Conservation (phyloP, 2,888 invertebrate genomes). For the Andrena flavipes region DNA sequence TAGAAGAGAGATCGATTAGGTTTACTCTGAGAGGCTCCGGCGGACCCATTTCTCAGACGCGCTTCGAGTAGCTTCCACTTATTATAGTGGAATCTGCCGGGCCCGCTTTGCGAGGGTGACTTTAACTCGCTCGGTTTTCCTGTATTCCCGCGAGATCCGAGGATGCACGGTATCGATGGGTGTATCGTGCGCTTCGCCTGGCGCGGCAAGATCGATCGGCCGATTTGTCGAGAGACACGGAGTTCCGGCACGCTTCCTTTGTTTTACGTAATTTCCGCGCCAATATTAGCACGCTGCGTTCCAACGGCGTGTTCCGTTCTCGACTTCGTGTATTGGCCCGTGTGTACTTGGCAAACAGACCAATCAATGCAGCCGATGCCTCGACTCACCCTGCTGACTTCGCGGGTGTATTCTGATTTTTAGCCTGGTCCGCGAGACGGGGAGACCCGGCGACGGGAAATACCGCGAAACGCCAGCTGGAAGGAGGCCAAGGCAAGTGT, state of each 20-base stretch:
- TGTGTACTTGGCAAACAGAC: slow-evolving; percentile 83
- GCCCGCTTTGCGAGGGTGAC: too few relatives aligned
- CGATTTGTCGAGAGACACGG: slow-evolving; percentile 74
- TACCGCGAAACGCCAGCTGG: background rate
- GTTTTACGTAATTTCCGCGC: slow-evolving; percentile 84
- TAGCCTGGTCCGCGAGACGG: too few relatives aligned
- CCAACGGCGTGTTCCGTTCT: slow-evolving; percentile 75
- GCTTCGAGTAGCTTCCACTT: too few relatives aligned
- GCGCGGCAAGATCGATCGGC: slow-evolving; percentile 68
- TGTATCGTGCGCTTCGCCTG: slow-evolving; percentile 33
- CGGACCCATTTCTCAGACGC: background rate
- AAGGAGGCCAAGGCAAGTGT: background rate
- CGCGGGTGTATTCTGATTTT: slow-evolving; percentile 12
- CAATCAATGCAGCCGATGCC: slow-evolving; percentile 83
- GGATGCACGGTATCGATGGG: background rate
- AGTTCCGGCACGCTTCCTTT: slow-evolving; percentile 80
- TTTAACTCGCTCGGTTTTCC: too few relatives aligned
- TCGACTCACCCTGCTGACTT: slow-evolving; percentile 74
- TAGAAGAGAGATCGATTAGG: background rate
- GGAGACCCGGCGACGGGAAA: slow-evolving; percentile 24
- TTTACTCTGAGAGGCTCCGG: background rate
- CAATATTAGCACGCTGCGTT: slow-evolving; percentile 83
- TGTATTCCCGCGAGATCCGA: background rate
- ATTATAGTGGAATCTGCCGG: too few relatives aligned
- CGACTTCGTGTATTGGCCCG: slow-evolving; percentile 78